Evolutionary conservation across 2,797 vertebrate genomes (phyloP), one percentile per base, ranked within the genome.

Genomic region (Austrolebias charrua): DNA sequence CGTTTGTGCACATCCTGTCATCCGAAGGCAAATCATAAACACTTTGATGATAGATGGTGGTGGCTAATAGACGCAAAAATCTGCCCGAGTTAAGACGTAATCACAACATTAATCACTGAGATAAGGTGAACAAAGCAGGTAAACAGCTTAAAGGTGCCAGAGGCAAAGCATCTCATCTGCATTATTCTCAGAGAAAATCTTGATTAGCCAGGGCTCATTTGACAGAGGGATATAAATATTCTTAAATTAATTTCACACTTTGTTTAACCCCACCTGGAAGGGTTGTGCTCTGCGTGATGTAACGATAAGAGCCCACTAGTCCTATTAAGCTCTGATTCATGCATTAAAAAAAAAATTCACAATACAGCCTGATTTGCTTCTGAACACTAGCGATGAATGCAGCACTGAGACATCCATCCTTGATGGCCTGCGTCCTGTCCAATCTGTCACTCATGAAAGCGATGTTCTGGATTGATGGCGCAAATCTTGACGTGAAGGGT

Each of bases 241-340:
- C 53, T 64, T 11, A 66, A 46, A 77, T 81, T 76, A 51, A 84
- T 82, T 84, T 84, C 73, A 77, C 67, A 85, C 69, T 77, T 87
- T 88, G 64, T 78, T 83, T 82, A 84, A 85, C 67, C 76, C 69
- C 43, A 75, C 64, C 75, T 82, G 66, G 51, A 76, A 68, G 59
- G 60, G 45, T 57, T 79, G 62, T 38, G 66, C 69, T 70, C 66
- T 57, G 50, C 75, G 74, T 76, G 73, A 79, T 82, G 76, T 81
- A 81, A 80, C 83, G 71, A 82, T 73, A 76, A 66, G 70, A 75
- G 50, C 75, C 72, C 60, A 64, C 64, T 55, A 74, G 70, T 72
- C 71, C 71, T 73, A 82, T 85, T 87, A 85, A 78, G 79, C 52
- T 63, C 71, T 60, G 48, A 75, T 70, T 80, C 77, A 82, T 76